phyloP scores from a whole-genome alignment of 35 echinoderm and acorn worm genomes.

The Patiria miniata region DNA sequence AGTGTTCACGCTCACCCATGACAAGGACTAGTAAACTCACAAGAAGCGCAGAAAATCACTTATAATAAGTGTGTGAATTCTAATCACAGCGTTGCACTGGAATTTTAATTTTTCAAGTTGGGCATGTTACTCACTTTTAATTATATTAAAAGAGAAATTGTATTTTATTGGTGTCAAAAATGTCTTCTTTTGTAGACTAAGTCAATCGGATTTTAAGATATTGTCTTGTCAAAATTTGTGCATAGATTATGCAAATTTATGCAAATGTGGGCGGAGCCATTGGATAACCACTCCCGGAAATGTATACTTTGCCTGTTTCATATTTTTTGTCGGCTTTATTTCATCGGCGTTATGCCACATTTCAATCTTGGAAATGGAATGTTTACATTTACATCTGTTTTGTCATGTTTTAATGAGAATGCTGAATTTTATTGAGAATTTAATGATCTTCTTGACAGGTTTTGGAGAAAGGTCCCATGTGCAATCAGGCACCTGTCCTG shows the following conservation, averaged over 20 bases:
- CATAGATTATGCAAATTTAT: conserved; percentile 9
- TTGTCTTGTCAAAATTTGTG: conserved; percentile 4
- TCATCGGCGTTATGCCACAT: too few species aligned
- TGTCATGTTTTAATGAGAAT: not conserved
- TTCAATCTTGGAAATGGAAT: too few species aligned
- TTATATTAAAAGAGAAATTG: not conserved
- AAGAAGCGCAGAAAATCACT: not conserved
- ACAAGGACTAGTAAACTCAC: conserved; percentile 61
- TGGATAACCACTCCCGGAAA: too few species aligned
- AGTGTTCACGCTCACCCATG: conserved; percentile 85
- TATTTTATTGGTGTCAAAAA: not conserved
- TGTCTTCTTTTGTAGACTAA: too few species aligned
- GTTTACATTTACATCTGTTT: too few species aligned
- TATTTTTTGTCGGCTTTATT: too few species aligned
- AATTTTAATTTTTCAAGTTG: not conserved
- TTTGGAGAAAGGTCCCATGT: conserved; percentile 93
- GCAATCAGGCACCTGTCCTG: conserved; percentile 83
- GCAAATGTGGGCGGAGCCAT: not conserved
- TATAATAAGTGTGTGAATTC: not conserved
- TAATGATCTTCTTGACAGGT: conserved; percentile 44
- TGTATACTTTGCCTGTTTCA: too few species aligned
- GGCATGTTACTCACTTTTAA: not conserved
- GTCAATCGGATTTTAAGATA: not conserved
- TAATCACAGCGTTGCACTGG: not conserved
- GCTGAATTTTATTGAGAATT: not conserved